Evolutionary conservation across 2,888 invertebrate genomes (phyloP), one percentile per base, ranked within the genome.

Genomic region (Drosophila setosimentum): DNA sequence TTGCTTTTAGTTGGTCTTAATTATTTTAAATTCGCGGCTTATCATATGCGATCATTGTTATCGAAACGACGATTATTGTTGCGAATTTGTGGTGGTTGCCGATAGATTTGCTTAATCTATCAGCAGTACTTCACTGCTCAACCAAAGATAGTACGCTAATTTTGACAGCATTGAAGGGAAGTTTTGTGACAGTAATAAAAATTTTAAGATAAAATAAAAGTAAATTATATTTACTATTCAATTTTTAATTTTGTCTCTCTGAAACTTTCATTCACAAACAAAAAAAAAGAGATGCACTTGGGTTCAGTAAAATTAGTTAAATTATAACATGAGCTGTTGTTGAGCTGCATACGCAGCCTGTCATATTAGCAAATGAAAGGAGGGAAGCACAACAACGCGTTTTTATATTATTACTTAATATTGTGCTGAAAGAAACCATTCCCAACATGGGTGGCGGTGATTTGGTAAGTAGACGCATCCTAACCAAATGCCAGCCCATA

Each of bases 381-480:
- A 76, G 69, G 55, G 54, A 79, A 73, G 68, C 54, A 49, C 27
- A 63, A 51, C 61, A 69, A 53, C 57, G 66, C 63, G 24, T 29
- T 13, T 58, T 60, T 30, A 65, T 27, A 7, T 27, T 59, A 64
- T 60, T 18, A 40, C 27, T 55, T 42, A 13, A 51, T 40, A 27
- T 27, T 64, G 51, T 51, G n/a, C 30, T 30, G 29, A 50, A 53
- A 7, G 21, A 29, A 45, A 37, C n/a, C 50, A 35, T 37, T 11
- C 40, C 13, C 45, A 76, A 40, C 7, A 92, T 92, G 92, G 92
- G 92, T 35, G 92, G 92, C 33, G 92, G 92, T 18, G 92, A 92
- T 85, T 73, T 92, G 82, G 92, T 92, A 83, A 86, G 78, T 42
- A 53, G 2, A 27, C 21, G 4, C 32, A 51, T 6, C 7, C 1